phyloP scores from a whole-genome alignment of 1,140 invertebrate genomes.

The Notospermus geniculatus region DNA sequence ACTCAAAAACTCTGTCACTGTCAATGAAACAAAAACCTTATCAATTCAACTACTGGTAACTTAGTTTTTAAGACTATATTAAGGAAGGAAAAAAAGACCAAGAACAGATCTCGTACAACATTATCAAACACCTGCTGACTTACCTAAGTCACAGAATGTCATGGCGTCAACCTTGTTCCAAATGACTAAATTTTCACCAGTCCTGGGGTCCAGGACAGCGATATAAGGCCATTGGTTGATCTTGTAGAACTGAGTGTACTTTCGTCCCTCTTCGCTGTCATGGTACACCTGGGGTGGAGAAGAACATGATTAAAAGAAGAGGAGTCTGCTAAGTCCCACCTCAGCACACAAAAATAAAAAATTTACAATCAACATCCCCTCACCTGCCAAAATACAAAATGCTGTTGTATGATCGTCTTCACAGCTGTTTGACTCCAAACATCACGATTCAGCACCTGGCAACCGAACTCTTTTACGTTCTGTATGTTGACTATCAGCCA shows the following conservation, averaged over 20 bases:
- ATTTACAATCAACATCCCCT: too few relatives aligned
- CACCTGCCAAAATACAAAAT: constrained; percentile 81
- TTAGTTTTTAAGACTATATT: too few relatives aligned
- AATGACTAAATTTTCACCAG: constrained; percentile 64
- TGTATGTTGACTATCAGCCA: constrained; percentile 80
- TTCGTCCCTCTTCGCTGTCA: constrained; percentile 67
- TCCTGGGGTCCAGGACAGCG: constrained; percentile 73
- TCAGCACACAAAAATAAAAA: too few relatives aligned
- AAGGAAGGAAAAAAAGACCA: too few relatives aligned
- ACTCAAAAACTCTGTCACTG: too few relatives aligned
- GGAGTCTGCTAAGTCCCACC: too few relatives aligned
- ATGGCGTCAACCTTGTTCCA: constrained; percentile 61
- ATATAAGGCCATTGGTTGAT: constrained; percentile 69
- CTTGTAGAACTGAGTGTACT: constrained; percentile 72
- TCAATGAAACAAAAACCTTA: too few relatives aligned
- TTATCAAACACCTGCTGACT: too few relatives aligned
- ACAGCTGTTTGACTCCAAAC: constrained; percentile 71
- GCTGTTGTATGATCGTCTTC: constrained; percentile 66
- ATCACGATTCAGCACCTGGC: constrained; percentile 74
- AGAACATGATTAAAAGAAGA: too few relatives aligned
- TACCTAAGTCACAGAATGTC: constrained; percentile 59
- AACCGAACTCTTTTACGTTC: constrained; percentile 71
- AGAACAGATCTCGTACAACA: too few relatives aligned
- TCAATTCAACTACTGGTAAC: too few relatives aligned
- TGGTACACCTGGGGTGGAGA: constrained; percentile 62